Evolutionary conservation across 2,113 vertebrate genomes (phyloP), one percentile per base, ranked within the genome.

Genomic region (Columba livia): DNA sequence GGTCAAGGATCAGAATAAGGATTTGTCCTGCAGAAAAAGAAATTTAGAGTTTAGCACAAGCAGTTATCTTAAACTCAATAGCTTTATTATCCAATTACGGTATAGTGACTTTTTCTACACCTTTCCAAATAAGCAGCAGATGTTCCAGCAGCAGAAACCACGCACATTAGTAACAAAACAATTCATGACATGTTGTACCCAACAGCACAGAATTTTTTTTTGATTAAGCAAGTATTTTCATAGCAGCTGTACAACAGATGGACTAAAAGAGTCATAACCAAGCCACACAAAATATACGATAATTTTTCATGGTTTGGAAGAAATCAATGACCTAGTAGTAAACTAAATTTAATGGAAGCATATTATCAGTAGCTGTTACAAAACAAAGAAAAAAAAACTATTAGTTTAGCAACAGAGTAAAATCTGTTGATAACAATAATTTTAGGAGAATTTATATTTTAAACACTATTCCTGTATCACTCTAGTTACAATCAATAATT

Each of bases 191-290:
- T 94, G 96, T 80, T 90, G 86, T 44, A 95, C 78, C 90, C 85
- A 96, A 90, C 19, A 64, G 73, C 80, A 94, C 11, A 83, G 62
- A 88, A 85, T 65, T n/a, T 54, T 87, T 51, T 87, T 92, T 93
- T 90, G 91, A 91, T 94, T 95, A 95, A 97, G 51, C n/a, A 80
- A 85, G 29, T 79, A 62, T 87, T 96, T 94, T 93, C 74, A 80
- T 15, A 62, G 62, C 67, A 93, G 54, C 72, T 75, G 26, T 78
- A 93, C 32, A 86, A 91, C 5, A 85, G 40, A 31, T 4, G 8
- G 48, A 92, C 47, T 36, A 71, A 36, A 72, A 92, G 28, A 71
- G 36, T 65, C 61, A 58, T 85, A 50, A 84, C 4, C 0, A 2
- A 82, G 72, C 36, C 92, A 86, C 74, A 89, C 50, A 85, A 96